Evolutionary conservation across 2,888 invertebrate species (phyloP), one percentile per base, ranked within the genome.

Genomic region (Chaitophorus viminalis): DNA sequence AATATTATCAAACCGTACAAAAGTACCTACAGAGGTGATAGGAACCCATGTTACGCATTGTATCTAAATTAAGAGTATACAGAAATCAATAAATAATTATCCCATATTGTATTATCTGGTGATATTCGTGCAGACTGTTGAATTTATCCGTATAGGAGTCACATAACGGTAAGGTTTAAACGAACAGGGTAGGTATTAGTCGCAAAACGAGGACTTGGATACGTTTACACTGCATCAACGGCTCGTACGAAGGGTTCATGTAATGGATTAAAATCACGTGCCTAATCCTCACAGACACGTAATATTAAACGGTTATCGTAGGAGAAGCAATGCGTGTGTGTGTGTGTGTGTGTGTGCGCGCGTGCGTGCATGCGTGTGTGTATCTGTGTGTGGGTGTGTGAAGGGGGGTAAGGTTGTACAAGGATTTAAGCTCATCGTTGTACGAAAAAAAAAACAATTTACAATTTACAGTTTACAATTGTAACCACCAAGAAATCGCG

Each of bases 241-340:
- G 31, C 36, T 65, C 60, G 60, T 17, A 79, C 36, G 36, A 68
- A 60, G 60, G 60, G 21, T 60, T 60, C 9, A 9, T 68, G n/a
- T 68, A 29, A 68, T 68, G 77, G 77, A 77, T 77, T 77, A 77
- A 77, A 77, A 77, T 77, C 77, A 77, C 77, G 52, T 31, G 21
- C 0, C 25, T 60, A 60, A 79, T 65, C 33, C 60, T 36, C 31
- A 36, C n/a, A 18, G 60, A 65, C n/a, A 36, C 36, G 14, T 31
- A 60, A 31, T 70, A 70, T 70, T 31, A 70, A 70, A 18, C 72
- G 72, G 33, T 36, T 33, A 9, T 33, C 21, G 36, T 33, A 21
- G 33, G 3, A 68, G 29, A n/a, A 68, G 25, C n/a, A 3, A 68
- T 60, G 21, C 6, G 18, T 60, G 60, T 1, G 21, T 60, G 25